Evolutionary conservation across 2,113 vertebrate genomes (phyloP).

Genomic region (Diphyllodes magnificus): DNA sequence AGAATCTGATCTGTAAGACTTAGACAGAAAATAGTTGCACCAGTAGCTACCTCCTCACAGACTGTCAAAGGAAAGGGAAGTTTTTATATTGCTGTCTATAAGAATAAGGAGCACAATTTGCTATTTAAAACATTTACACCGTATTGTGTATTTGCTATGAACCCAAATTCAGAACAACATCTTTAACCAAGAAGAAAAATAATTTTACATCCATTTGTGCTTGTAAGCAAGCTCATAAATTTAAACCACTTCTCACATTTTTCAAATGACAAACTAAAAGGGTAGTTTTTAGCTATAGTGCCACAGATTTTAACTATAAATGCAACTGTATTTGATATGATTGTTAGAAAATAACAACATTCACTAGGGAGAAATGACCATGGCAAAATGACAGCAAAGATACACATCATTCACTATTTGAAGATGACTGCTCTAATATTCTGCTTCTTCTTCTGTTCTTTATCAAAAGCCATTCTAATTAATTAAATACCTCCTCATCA

Average conservation of each 20-base stretch:
- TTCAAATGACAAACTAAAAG: neutral
- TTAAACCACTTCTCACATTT: neutral
- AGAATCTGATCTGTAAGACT: neutral
- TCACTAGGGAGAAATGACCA: neutral
- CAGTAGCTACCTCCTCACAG: neutral
- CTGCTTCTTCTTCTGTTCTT: neutral
- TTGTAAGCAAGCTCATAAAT: neutral
- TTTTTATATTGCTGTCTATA: neutral
- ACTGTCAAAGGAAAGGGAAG: neutral
- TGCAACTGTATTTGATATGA: neutral
- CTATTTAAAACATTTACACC: neutral
- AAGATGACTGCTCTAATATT: neutral
- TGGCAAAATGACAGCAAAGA: neutral
- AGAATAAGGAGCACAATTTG: neutral
- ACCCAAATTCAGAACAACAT: neutral
- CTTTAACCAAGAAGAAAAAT: neutral
- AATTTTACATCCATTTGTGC: neutral
- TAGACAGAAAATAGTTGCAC: neutral
- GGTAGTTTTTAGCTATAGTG: neutral
- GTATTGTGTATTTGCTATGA: neutral
- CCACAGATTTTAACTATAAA: neutral
- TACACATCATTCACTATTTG: neutral
- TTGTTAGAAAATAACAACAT: neutral
- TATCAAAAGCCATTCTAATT: neutral
- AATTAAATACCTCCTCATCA: neutral